Evolutionary conservation across 2,888 invertebrate genomes (phyloP).

Genomic region (Gymnoscelis rufifasciata): DNA sequence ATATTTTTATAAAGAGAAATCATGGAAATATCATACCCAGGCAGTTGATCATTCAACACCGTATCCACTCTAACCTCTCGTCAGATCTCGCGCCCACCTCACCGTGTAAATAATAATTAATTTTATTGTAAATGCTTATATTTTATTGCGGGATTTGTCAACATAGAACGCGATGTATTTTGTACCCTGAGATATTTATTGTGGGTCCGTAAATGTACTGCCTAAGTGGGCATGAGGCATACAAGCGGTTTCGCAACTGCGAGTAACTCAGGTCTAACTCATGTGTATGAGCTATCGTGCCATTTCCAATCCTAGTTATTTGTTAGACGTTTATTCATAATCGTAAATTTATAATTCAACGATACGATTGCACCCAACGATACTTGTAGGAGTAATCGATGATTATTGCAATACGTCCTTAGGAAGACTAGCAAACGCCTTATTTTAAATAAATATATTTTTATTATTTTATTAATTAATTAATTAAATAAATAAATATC

Average conservation of each 20-base stretch:
- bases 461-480: too few relatives aligned
- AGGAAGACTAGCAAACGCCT: too few relatives aligned
- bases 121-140: slow-evolving; percentile 80
- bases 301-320: slow-evolving; percentile 44
- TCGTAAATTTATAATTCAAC: slow-evolving; percentile 31
- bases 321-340: slow-evolving; percentile 39
- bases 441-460: too few relatives aligned
- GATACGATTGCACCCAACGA: not conserved
- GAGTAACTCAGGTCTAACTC: slow-evolving; percentile 24
- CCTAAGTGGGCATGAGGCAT: slow-evolving; percentile 52
- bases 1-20: too few relatives aligned
- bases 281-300: slow-evolving; percentile 34
- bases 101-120: slow-evolving; percentile 80
- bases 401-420: too few relatives aligned
- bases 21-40: too few relatives aligned
- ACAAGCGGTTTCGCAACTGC: slow-evolving; percentile 38
- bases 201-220: slow-evolving; percentile 66
- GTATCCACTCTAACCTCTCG: slow-evolving; percentile 45
- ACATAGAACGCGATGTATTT: slow-evolving; percentile 76
- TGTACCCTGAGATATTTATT: slow-evolving; percentile 74
- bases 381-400: too few relatives aligned
- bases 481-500: too few relatives aligned
- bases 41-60: too few relatives aligned
- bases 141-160: slow-evolving; percentile 80
- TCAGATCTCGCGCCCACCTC: slow-evolving; percentile 58